Evolutionary conservation across 1,140 invertebrate genomes (phyloP), one percentile per base, ranked within the genome.

Genomic region (Caenorhabditis latens): DNA sequence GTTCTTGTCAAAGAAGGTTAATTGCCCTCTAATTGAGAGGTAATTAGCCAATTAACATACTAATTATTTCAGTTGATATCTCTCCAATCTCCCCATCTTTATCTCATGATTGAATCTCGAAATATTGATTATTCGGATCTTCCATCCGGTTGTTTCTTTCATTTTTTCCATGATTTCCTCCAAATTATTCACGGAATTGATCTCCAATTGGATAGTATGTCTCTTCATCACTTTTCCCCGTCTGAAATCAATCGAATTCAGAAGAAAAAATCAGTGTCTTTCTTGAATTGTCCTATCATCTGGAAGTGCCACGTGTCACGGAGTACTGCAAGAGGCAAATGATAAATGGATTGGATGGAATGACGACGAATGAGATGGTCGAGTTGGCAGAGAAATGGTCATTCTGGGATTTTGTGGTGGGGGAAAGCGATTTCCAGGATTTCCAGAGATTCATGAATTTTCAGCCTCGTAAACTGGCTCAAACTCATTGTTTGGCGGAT

Each of bases 351-450:
- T 6, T 19, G 11, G 8, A 8, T 71, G 65, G 65, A 46, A 46
- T 71, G 65, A n/a, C 13, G 6, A 71, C 40, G 6, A 71, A 71
- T 46, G 3, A 71, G 11, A 71, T 21, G 2, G 42, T 21, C 13
- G 16, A 46, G 16, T 19, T 71, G 14, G 65, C 65, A 19, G 19
- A 46, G 14, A 46, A 46, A 8, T 48, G 5, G 13, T 19, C 19
- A 11, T 71, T 46, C 42, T 71, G 65, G 65, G 65, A 71, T 71
- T 6, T 71, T 48, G 40, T 71, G 65, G 65, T 71, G 19, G 46
- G 9, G 16, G 2, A 4, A 46, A 71, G 19, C 1, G 4, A 2
- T 63, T 24, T 32, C 11, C 4, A 19, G 1, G 19, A n/a, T n/a
- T 43, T 19, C 32, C 2, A 1, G 32, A 32, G 4, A 46, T 5